Conservation (phyloP, 2,888 invertebrate species). For the Parnassius apollo region DNA sequence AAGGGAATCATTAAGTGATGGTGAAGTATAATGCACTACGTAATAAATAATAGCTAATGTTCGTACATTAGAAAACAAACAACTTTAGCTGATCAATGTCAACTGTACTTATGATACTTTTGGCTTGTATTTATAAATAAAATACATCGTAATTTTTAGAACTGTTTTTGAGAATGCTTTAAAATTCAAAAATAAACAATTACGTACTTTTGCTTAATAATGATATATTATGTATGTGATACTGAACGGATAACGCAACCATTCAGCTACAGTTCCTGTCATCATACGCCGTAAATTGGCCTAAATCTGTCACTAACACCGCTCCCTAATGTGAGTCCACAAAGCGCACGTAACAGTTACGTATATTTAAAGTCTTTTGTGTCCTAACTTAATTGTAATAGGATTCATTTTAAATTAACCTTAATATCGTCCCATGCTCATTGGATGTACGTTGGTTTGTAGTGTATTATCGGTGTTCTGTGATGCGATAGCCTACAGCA, state of each 20-base stretch:
- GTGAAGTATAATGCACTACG: too few species aligned
- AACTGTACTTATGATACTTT: too few species aligned
- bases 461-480: constrained; percentile 39
- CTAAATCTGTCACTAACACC: constrained; percentile 39
- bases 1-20: too few species aligned
- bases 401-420: constrained; percentile 21
- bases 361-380: constrained; percentile 6
- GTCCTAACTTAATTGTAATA: constrained; percentile 22
- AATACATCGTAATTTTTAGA: too few species aligned
- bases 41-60: too few species aligned
- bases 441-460: constrained; percentile 14
- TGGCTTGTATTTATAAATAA: too few species aligned
- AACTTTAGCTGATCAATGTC: too few species aligned
- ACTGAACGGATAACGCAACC: background rate
- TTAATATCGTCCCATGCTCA: background rate
- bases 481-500: constrained; percentile 40
- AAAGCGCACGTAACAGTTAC: constrained; percentile 4
- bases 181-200: background rate
- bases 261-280: constrained; percentile 25
- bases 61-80: too few species aligned
- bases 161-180: too few species aligned
- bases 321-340: constrained; percentile 32
- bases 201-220: background rate
- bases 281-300: constrained; percentile 32
- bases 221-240: background rate